Evolutionary conservation across 2,888 invertebrate genomes (phyloP).

Genomic region (Acanthoscelides obtectus): DNA sequence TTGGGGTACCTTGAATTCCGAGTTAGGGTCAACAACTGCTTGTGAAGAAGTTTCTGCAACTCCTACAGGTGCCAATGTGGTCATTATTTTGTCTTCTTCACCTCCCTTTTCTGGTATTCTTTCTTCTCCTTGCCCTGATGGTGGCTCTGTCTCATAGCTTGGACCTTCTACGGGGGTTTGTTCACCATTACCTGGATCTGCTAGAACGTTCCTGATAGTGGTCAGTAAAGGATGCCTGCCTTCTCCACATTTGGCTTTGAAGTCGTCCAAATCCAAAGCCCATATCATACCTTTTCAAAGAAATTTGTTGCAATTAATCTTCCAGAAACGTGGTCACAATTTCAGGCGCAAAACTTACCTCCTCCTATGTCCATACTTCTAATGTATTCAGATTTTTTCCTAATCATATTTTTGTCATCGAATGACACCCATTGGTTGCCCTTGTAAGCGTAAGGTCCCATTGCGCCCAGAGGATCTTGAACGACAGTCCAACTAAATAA

Average conservation of each 20-base stretch:
- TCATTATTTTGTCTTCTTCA: slow-evolving; percentile 9
- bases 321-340: not conserved
- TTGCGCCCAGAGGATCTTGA: slow-evolving; percentile 68
- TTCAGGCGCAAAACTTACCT: slow-evolving; percentile 43
- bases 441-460: slow-evolving; percentile 86
- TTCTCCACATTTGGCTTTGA: slow-evolving; percentile 72
- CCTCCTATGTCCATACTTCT: slow-evolving; percentile 74
- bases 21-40: slow-evolving; percentile 31
- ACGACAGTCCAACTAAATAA: slow-evolving; percentile 63
- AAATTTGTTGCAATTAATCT: not conserved
- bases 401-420: slow-evolving; percentile 77
- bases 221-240: slow-evolving; percentile 76
- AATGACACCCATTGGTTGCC: slow-evolving; percentile 86
- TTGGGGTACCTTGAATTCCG: slow-evolving; percentile 65
- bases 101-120: not conserved
- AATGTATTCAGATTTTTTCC: slow-evolving; percentile 73
- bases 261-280: slow-evolving; percentile 87
- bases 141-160: slow-evolving; percentile 10
- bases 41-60: slow-evolving; percentile 1
- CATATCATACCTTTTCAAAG: slow-evolving; percentile 67
- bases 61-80: slow-evolving; percentile 6
- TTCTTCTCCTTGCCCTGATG: slow-evolving; percentile 22
- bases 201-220: slow-evolving; percentile 68
- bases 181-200: slow-evolving; percentile 45
- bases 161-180: slow-evolving; percentile 25